These are phyloP conservation scores for Temnothorax ravouxi DNA, from an alignment of 2,888 invertebrate genomes.

Conservation along the genomic window DNA sequence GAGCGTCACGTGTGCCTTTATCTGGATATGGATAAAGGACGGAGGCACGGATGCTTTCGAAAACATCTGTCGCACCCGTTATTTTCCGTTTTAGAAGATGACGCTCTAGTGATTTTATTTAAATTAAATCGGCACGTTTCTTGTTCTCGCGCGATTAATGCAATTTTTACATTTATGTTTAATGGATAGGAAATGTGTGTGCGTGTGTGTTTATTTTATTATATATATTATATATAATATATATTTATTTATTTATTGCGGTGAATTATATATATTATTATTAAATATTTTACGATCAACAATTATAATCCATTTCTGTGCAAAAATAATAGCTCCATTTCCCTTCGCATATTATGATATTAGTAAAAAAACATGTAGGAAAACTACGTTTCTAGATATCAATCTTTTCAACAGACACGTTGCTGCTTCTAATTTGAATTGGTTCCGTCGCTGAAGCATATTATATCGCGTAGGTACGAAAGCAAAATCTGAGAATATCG, in stretches of 20 bases:
- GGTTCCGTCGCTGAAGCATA: constrained; percentile 63
- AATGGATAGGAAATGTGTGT: constrained; percentile 17
- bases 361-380: not conserved
- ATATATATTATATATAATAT: not conserved
- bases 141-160: not conserved
- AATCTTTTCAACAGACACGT: not conserved
- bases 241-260: not conserved
- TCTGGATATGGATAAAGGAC: constrained; percentile 45
- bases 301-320: constrained; percentile 4
- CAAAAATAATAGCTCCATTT: not conserved
- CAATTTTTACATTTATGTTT: constrained; percentile 11
- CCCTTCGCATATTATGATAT: not conserved
- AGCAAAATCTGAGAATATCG: constrained; percentile 72
- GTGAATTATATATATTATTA: not conserved
- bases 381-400: not conserved
- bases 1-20: constrained; percentile 52
- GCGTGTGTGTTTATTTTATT: not conserved
- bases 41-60: constrained; percentile 38
- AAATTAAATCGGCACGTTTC: constrained; percentile 47
- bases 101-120: constrained; percentile 63
- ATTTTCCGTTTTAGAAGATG: constrained; percentile 69
- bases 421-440: constrained; percentile 57
- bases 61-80: constrained; percentile 70
- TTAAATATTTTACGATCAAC: not conserved
- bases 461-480: constrained; percentile 60